These are phyloP conservation scores for Ranitomeya variabilis DNA, from an alignment of 2,113 vertebrate genomes.

Conservation along the genomic window DNA sequence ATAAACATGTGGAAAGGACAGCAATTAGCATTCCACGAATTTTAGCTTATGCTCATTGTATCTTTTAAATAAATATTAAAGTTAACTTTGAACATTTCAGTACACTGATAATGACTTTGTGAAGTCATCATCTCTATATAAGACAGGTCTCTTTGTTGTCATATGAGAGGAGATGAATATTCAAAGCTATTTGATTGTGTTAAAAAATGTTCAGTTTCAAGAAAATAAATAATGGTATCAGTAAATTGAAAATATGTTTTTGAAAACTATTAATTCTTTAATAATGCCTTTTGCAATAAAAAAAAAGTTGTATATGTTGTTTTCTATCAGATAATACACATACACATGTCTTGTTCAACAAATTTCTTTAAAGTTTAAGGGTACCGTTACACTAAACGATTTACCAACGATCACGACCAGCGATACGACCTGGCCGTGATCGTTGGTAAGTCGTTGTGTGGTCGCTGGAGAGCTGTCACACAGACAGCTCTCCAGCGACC, in stretches of 20 bases:
- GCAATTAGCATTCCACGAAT: neutral
- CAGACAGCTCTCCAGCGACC: no score
- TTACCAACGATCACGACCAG: no score
- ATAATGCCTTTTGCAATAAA: neutral
- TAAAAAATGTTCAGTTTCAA: neutral
- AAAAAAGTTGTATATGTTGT: neutral
- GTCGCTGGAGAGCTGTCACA: no score
- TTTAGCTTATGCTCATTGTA: neutral
- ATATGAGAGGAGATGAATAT: neutral
- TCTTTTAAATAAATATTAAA: conserved; percentile 2
- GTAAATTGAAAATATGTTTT: neutral
- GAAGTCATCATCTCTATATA: neutral
- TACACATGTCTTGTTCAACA: neutral
- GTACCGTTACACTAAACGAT: no score
- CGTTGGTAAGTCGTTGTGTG: no score
- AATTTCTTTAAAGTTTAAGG: neutral
- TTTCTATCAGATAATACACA: neutral
- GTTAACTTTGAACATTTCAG: conserved; percentile 13
- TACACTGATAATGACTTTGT: neutral
- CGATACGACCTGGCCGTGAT: no score
- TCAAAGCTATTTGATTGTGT: neutral
- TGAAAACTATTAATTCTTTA: neutral
- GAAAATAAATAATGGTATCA: neutral
- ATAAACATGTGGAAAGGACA: neutral
- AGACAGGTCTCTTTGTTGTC: neutral